phyloP scores from a whole-genome alignment of 2,797 vertebrate species.

The Danionella dracula region DNA sequence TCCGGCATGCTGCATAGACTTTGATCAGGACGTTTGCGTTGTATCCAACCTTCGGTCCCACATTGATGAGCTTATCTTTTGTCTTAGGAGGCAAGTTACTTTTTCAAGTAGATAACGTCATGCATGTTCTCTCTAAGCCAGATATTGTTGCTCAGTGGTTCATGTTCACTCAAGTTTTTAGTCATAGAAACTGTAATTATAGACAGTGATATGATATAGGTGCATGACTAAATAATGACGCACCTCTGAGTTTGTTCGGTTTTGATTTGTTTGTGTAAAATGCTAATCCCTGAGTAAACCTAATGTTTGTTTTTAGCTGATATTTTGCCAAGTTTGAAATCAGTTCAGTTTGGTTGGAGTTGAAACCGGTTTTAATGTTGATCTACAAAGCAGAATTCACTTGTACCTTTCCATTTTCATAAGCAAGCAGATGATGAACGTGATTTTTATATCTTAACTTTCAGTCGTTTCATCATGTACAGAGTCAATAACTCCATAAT shows the following conservation, averaged over 20 bases:
- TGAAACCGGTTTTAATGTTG: too few relatives aligned
- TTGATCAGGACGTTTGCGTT: conserved; percentile 66
- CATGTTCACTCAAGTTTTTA: not conserved
- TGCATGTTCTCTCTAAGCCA: not conserved
- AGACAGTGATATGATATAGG: not conserved
- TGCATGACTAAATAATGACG: not conserved
- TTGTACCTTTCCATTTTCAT: too few relatives aligned
- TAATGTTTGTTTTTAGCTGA: too few relatives aligned
- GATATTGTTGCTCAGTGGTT: not conserved
- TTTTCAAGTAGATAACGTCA: not conserved
- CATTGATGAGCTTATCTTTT: conserved; percentile 28
- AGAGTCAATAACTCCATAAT: too few relatives aligned
- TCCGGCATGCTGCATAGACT: conserved; percentile 57
- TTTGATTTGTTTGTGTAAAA: not conserved
- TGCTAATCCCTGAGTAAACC: too few relatives aligned
- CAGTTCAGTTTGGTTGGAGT: too few relatives aligned
- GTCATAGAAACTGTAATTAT: not conserved
- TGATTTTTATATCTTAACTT: too few relatives aligned
- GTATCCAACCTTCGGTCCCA: conserved; percentile 75
- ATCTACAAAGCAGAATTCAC: too few relatives aligned
- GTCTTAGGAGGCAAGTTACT: not conserved
- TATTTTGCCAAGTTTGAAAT: too few relatives aligned
- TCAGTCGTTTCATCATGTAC: too few relatives aligned
- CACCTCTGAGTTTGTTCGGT: not conserved
- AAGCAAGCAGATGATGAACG: too few relatives aligned